Evolutionary conservation across 2,113 vertebrate genomes (phyloP).

Genomic region (Synodontis membranacea): DNA sequence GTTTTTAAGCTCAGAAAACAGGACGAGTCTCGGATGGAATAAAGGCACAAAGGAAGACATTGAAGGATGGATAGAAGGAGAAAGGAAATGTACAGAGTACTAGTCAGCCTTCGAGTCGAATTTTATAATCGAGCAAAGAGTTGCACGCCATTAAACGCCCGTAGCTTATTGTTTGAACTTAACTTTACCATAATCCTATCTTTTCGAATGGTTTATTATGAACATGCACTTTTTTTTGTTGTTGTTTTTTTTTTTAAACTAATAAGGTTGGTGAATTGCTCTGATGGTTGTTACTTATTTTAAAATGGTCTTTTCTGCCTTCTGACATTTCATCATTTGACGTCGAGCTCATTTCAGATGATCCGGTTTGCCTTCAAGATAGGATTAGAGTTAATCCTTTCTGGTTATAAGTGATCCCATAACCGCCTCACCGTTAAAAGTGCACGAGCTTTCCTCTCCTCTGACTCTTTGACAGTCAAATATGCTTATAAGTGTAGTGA

Average conservation of each 20-base stretch:
- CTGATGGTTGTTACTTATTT: background rate
- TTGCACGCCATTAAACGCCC: too few species aligned
- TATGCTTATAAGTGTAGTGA: slow-evolving; percentile 12
- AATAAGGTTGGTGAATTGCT: background rate
- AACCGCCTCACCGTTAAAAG: slow-evolving; percentile 55
- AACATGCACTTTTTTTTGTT: background rate
- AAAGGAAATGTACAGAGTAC: background rate
- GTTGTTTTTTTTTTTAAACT: background rate
- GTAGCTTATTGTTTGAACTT: background rate
- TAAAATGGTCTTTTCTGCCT: slow-evolving; percentile 30
- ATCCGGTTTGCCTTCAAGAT: slow-evolving; percentile 68
- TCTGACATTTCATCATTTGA: slow-evolving; percentile 55
- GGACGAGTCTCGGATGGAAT: slow-evolving; percentile 12
- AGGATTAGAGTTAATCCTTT: slow-evolving; percentile 70
- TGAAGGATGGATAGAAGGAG: slow-evolving; percentile 35
- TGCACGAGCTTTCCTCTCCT: slow-evolving; percentile 3
- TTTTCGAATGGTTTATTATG: background rate
- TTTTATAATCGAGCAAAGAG: background rate
- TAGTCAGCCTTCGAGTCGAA: background rate
- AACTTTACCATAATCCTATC: background rate
- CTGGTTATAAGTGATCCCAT: slow-evolving; percentile 63
- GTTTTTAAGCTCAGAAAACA: slow-evolving; percentile 8
- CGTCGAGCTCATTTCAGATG: slow-evolving; percentile 61
- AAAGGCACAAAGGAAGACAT: background rate
- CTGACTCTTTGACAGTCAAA: slow-evolving; percentile 26